A percentile compares a stretch with the other conserved stretches of the same genome.
phyloP scores from a whole-genome alignment of 2,797 vertebrate genomes.

The Danio albolineatus region DNA sequence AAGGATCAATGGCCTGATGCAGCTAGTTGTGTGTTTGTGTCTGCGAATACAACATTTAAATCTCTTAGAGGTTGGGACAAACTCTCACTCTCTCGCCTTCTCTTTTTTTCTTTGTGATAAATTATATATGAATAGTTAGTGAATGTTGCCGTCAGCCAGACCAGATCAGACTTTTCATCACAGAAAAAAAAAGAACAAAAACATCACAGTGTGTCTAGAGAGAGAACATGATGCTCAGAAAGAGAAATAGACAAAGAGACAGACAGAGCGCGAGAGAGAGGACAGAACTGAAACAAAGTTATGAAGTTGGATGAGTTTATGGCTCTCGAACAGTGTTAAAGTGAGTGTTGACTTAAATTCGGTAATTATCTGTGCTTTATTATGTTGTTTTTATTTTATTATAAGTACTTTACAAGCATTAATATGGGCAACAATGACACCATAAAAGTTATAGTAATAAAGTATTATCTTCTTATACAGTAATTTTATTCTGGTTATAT shows the following conservation, averaged over 20 bases:
- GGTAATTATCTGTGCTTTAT: no score
- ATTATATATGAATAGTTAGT: constrained; percentile 55
- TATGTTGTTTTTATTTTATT: no score
- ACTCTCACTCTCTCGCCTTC: constrained; percentile 38
- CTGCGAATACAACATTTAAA: constrained; percentile 34
- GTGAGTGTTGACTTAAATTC: neutral
- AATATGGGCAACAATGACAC: no score
- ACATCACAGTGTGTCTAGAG: constrained; percentile 25
- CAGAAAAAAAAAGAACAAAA: constrained; percentile 31
- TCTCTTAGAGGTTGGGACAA: constrained; percentile 37
- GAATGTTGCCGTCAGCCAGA: constrained; percentile 50
- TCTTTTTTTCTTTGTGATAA: constrained; percentile 39
- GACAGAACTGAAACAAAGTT: constrained; percentile 22
- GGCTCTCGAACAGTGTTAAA: neutral
- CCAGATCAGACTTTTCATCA: constrained; percentile 37
- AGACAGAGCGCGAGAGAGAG: neutral
- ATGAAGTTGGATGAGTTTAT: constrained; percentile 8
- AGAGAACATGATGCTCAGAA: constrained; percentile 9
- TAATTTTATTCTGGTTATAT: no score
- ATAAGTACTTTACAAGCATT: no score
- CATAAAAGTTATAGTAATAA: no score
- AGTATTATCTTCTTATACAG: no score
- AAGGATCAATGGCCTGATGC: neutral
- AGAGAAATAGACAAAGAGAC: neutral
- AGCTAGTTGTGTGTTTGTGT: neutral